Evolutionary conservation across 64 coral and sea anemone genomes (phyloP), one percentile per base, ranked within the genome.

Genomic region (Porites lutea): DNA sequence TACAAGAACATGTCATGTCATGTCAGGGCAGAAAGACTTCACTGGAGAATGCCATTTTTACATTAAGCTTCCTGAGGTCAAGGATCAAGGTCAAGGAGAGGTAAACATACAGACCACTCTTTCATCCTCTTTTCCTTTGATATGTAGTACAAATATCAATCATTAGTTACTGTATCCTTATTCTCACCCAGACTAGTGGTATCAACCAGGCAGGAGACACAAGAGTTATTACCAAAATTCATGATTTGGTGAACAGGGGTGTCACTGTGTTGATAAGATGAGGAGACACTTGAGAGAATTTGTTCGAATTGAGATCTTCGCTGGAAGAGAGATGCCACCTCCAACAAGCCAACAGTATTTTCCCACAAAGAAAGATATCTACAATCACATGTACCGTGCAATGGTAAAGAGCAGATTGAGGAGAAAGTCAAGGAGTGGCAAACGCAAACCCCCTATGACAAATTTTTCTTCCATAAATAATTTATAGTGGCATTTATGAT

Each of bases 351-450:
- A 82, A 4, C 15, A 61, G 73, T 95, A 68, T 59, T 86, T 61
- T 82, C 93, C 72, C 68, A 79, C 51, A 49, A 95, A 95, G 62
- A 90, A 91, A 48, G 83, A 91, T n/a, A 49, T 95, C 54, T 57
- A 65, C 49, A 95, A 83, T 6, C 74, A 90, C 46, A 90, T 95
- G 5, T 95, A 95, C 43, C 22, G 75, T 18, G 88, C 88, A 59
- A 67, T 80, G 73, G 82, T 91, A 7, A 79, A 77, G n/a, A 86
- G 90, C 61, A 78, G 93, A 55, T 95, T 95, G 81, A 74, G 52
- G 51, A 43, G 6, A 95, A 84, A 72, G 72, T 91, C 2, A 57
- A 87, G 73, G 75, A 91, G 48, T 95, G 93, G 83, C 73, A 91
- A 60, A 67, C 47, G 80, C 93, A 95, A 15, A 21, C 86, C 18